Evolutionary conservation across 2,797 vertebrate genomes (phyloP).

Genomic region (Tadarida brasiliensis): DNA sequence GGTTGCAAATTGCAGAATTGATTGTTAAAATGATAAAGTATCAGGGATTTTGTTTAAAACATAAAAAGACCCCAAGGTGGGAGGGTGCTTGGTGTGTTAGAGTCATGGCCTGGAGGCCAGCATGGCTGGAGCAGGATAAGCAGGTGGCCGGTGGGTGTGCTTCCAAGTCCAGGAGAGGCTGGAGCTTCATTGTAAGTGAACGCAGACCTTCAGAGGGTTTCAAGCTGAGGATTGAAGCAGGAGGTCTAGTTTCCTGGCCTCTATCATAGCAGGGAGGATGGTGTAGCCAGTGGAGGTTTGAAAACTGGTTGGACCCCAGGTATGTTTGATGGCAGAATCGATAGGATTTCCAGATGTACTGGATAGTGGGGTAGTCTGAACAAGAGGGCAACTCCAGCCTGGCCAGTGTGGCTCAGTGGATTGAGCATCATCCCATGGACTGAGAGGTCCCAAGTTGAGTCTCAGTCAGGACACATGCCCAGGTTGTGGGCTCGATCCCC

Average conservation of each 20-base stretch:
- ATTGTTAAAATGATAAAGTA: constrained; percentile 18
- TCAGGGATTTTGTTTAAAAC: constrained; percentile 30
- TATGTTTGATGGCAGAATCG: not conserved
- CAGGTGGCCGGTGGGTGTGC: too few species aligned
- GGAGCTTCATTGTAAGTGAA: not conserved
- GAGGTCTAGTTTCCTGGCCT: not conserved
- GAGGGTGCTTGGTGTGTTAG: not conserved
- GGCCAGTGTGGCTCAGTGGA: too few species aligned
- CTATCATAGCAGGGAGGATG: not conserved
- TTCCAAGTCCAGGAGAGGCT: not conserved
- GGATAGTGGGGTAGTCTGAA: not conserved
- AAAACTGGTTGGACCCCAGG: not conserved
- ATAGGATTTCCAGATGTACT: not conserved
- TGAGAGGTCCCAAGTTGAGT: too few species aligned
- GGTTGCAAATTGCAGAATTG: not conserved
- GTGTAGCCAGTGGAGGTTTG: not conserved
- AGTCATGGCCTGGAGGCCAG: not conserved
- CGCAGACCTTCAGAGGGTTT: not conserved
- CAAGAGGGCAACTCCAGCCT: not conserved
- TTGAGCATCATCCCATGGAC: too few species aligned
- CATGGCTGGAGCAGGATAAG: not conserved
- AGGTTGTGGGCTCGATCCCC: too few species aligned
- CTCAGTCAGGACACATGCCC: too few species aligned
- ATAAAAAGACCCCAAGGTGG: not conserved
- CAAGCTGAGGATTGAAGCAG: not conserved